Evolutionary conservation across 53 echinoderm and acorn worm genomes (phyloP), one percentile per base, ranked within the genome.

Genomic region (Paelopatides confundens): DNA sequence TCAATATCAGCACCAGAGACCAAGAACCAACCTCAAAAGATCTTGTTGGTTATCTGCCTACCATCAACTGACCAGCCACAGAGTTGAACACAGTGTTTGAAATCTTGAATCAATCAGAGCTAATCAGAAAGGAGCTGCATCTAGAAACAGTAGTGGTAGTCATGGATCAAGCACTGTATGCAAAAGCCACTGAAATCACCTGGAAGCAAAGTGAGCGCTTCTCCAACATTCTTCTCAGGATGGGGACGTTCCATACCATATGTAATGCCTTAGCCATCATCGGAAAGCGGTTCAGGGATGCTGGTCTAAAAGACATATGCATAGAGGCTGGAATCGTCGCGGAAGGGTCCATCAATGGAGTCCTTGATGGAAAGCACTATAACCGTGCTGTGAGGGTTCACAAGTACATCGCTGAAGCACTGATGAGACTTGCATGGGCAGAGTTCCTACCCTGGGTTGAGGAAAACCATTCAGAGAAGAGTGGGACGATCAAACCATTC

Each of bases 231-330:
- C 46, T 93, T 35, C 32, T 90, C 10, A 69, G 87, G 81, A 82
- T 93, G 93, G 93, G 93, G 5, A 83, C 30, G 24, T 90, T 90
- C 40, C 93, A 93, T 38, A 88, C 86, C 7, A 46, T 77, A 5
- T 93, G 93, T 43, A 87, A 47, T 9, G 31, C 90, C 14, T 46
- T 93, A 13, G 36, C 71, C 31, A 84, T 58, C 11, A 93, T 93
- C 28, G 90, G 93, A 26, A 90, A 90, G 76, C 15, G 77, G 23
- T 76, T 76, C 24, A 11, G 62, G 36, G 90, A 87, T 90, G 90
- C 87, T 15, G 90, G 93, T 18, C 52, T 90, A 26, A 23, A 85
- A 14, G 93, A 90, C 63, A 37, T 90, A 4, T 69, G 35, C 12
- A 68, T 87, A 47, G 90, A 93, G 38, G 21, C 82, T 67, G 93